A percentile compares a stretch with the other conserved stretches of the same genome.
Evolutionary conservation across 2,888 invertebrate genomes (phyloP).

Genomic region (Melipona bicolor): DNA sequence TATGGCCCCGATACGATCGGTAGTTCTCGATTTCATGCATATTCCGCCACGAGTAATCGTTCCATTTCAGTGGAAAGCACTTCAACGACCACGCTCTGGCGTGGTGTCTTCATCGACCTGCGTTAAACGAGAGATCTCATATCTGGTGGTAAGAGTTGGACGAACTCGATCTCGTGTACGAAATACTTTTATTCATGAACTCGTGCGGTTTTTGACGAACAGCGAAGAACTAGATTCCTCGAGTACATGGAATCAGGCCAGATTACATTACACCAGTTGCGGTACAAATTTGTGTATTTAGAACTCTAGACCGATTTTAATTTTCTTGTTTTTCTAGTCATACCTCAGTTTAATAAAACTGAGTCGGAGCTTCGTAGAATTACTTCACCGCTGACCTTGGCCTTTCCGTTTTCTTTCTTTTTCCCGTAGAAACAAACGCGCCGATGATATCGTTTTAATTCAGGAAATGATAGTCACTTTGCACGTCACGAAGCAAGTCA

Average conservation of each 20-base stretch:
- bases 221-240: neutral
- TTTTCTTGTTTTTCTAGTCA: too few relatives aligned
- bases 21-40: neutral
- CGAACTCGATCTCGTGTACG: neutral
- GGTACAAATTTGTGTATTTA: too few relatives aligned
- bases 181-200: neutral
- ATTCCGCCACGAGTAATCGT: neutral
- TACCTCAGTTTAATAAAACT: too few relatives aligned
- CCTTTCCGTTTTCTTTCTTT: neutral
- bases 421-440: neutral
- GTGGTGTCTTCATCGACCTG: neutral
- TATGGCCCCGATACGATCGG: neutral
- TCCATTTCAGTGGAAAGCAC: neutral
- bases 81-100: fast-evolving
- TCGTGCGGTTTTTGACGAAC: neutral
- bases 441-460: constrained; percentile 45
- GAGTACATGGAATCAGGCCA: neutral
- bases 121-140: neutral
- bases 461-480: constrained; percentile 42
- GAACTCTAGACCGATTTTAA: too few relatives aligned
- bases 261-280: neutral
- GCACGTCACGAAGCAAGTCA: constrained; percentile 18
- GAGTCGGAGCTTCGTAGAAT: neutral
- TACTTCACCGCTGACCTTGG: neutral
- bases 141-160: neutral